Conservation (phyloP, 2,113 vertebrate species). For the Microtus montanus region DNA sequence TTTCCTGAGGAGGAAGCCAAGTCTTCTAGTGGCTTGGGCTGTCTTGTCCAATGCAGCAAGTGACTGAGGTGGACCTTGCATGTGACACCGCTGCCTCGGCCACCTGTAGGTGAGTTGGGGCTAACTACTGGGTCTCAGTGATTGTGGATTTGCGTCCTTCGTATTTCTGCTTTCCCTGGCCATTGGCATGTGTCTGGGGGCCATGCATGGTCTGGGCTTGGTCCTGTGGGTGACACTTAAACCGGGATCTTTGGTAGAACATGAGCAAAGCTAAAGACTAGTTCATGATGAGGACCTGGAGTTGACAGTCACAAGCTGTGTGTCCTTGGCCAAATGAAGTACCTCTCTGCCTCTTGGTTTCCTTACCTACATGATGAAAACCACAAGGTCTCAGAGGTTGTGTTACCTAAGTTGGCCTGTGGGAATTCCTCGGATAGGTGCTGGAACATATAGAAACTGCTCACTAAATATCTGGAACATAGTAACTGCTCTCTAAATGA, state of each 20-base stretch:
- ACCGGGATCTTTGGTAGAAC: not conserved
- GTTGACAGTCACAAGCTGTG: not conserved
- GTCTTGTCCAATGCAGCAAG: not conserved
- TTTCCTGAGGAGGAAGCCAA: conserved; percentile 6
- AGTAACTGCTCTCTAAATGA: not conserved
- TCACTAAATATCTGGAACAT: not conserved
- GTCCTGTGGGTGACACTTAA: not conserved
- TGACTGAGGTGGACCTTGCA: not conserved
- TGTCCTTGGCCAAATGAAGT: not conserved
- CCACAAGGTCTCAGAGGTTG: not conserved
- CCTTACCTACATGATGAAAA: not conserved
- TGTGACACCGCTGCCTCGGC: not conserved
- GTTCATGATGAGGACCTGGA: accelerated
- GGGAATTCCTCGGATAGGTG: not conserved
- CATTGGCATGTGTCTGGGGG: not conserved
- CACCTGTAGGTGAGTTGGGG: not conserved
- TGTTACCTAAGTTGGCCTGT: not conserved
- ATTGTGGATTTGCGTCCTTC: not conserved
- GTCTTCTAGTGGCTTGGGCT: not conserved
- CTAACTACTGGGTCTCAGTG: not conserved
- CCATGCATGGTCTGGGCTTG: not conserved
- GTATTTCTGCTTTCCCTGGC: not conserved
- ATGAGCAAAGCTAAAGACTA: accelerated
- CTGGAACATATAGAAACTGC: not conserved
- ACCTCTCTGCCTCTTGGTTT: not conserved